phyloP scores from a whole-genome alignment of 2,888 invertebrate genomes.

The Merodon equestris region DNA sequence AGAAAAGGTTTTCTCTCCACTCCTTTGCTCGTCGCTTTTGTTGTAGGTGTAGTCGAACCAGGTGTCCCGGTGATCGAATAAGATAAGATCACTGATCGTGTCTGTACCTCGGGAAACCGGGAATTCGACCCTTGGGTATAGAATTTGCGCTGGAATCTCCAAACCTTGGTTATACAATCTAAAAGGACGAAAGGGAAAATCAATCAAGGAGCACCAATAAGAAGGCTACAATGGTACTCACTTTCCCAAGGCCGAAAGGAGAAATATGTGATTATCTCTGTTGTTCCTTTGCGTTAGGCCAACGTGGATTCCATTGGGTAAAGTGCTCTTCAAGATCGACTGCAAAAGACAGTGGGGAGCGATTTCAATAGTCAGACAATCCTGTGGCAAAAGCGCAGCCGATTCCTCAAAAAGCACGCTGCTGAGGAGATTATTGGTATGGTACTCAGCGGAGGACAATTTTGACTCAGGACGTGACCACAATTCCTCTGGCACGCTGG shows the following conservation, averaged over 20 bases:
- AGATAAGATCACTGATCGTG: constrained; percentile 87
- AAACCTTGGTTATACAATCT: constrained; percentile 88
- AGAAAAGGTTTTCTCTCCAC: constrained; percentile 82
- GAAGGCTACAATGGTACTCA: constrained; percentile 72
- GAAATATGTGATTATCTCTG: constrained; percentile 76
- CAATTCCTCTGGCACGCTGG: constrained; percentile 85
- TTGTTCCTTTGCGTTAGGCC: constrained; percentile 82
- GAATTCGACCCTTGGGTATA: constrained; percentile 87
- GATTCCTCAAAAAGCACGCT: constrained; percentile 82
- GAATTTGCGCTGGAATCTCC: constrained; percentile 84
- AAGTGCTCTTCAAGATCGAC: constrained; percentile 82
- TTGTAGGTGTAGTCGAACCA: constrained; percentile 85
- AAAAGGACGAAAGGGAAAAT: too few relatives aligned
- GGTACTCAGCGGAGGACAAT: constrained; percentile 88
- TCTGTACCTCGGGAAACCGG: constrained; percentile 93
- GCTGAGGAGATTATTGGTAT: constrained; percentile 88
- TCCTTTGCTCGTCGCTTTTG: constrained; percentile 82
- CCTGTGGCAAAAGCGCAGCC: constrained; percentile 81
- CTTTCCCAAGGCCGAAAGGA: constrained; percentile 78
- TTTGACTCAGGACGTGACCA: constrained; percentile 85
- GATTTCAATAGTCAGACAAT: constrained; percentile 83
- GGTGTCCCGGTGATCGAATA: constrained; percentile 90
- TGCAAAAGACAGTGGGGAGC: constrained; percentile 85
- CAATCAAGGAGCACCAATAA: background rate
- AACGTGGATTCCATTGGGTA: constrained; percentile 80